Conservation (phyloP, 2,113 vertebrate genomes). For the Balaeniceps rex region DNA sequence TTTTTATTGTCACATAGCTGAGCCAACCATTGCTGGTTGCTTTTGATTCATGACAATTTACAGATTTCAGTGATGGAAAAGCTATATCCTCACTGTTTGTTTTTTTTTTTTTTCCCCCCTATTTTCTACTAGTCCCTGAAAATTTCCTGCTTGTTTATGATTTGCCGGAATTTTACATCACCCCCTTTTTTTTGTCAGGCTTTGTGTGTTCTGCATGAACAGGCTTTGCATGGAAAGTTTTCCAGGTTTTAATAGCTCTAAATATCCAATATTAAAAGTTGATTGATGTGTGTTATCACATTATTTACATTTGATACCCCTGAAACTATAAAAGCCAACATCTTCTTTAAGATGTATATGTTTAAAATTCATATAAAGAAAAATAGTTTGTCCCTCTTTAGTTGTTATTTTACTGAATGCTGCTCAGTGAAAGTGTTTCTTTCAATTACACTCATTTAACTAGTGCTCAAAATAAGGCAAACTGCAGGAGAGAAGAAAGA, state of each 20-base stretch:
- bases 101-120: not conserved
- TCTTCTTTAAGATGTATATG: not conserved
- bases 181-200: accelerated
- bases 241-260: not conserved
- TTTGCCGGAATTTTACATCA: not conserved
- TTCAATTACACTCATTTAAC: not conserved
- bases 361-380: not conserved
- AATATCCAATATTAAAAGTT: not conserved
- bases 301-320: not conserved
- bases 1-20: not conserved
- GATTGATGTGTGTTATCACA: not conserved
- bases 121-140: not conserved
- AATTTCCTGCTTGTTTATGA: not conserved
- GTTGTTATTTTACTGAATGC: not conserved
- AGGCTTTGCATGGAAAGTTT: not conserved
- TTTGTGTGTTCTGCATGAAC: not conserved
- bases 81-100: not conserved
- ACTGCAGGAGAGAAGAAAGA: not conserved
- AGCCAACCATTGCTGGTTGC: not conserved
- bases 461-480: not conserved
- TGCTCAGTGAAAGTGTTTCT: not conserved
- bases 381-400: not conserved
- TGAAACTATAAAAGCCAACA: not conserved
- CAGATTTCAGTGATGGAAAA: not conserved
- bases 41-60: not conserved